A percentile compares a stretch with the other conserved stretches of the same genome.
These are phyloP conservation scores for Tauraco hartlaubi DNA, from an alignment of 2,797 vertebrate genomes.

Conservation along the genomic window DNA sequence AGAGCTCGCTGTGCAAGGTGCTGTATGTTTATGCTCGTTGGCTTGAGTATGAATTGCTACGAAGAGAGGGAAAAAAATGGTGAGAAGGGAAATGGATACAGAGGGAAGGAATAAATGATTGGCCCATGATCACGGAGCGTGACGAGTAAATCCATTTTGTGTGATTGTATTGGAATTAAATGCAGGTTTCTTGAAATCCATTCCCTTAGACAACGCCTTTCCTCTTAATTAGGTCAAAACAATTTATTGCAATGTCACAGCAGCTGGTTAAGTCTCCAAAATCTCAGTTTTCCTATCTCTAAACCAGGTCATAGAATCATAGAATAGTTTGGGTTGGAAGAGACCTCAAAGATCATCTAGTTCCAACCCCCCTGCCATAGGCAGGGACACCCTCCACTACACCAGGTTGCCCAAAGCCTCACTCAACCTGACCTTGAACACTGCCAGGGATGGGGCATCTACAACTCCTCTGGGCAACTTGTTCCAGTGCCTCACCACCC, in stretches of 20 bases:
- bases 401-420: no score
- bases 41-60: rapidly evolving
- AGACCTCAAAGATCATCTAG: no score
- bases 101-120: not conserved
- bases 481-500: no score
- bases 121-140: rapidly evolving
- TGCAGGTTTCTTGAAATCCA: not conserved
- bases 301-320: not conserved
- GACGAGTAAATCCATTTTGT: not conserved
- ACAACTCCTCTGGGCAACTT: no score
- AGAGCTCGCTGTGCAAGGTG: rapidly evolving
- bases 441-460: no score
- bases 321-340: no score
- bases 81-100: not conserved
- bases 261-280: not conserved
- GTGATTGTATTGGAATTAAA: not conserved
- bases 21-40: rapidly evolving
- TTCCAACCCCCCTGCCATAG: no score
- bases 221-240: not conserved
- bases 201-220: not conserved
- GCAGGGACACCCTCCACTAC: no score
- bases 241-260: not conserved
- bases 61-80: not conserved
- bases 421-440: no score
- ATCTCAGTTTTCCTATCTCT: not conserved